Evolutionary conservation across 2,797 vertebrate species (phyloP).

Genomic region (Sebastes iracundus): DNA sequence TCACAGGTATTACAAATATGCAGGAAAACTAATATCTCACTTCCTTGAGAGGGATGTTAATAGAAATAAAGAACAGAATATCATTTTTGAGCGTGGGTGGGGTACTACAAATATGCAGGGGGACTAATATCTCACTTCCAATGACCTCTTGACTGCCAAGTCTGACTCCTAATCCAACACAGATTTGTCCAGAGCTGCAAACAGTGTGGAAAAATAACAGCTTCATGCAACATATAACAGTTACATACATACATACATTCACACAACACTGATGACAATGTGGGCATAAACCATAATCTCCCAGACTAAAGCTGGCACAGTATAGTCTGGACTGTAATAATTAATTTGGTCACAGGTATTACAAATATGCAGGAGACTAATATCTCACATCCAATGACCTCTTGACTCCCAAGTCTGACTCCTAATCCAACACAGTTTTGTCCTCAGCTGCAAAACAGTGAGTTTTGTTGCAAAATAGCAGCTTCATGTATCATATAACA

Average conservation of each 20-base stretch:
- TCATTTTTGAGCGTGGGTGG: no score
- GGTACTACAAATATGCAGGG: neutral
- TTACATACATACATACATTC: neutral
- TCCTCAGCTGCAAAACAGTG: neutral
- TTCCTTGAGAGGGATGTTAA: no score
- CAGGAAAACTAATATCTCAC: no score
- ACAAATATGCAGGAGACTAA: neutral
- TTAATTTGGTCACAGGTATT: slow-evolving; percentile 3
- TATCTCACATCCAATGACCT: neutral
- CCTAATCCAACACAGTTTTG: neutral
- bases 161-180: neutral
- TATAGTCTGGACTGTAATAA: neutral
- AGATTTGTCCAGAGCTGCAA: neutral
- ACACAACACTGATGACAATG: slow-evolving; percentile 15
- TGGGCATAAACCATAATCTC: slow-evolving; percentile 49
- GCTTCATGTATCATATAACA: neutral
- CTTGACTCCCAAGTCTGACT: neutral
- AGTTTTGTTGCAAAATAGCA: no score
- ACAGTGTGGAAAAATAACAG: no score
- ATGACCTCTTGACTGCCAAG: neutral
- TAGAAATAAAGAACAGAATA: no score
- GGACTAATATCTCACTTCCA: neutral
- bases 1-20: no score
- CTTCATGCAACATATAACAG: no score
- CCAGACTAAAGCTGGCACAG: slow-evolving; percentile 20